phyloP scores from a whole-genome alignment of 2,888 invertebrate genomes.

The Ephialtes manifestator region DNA sequence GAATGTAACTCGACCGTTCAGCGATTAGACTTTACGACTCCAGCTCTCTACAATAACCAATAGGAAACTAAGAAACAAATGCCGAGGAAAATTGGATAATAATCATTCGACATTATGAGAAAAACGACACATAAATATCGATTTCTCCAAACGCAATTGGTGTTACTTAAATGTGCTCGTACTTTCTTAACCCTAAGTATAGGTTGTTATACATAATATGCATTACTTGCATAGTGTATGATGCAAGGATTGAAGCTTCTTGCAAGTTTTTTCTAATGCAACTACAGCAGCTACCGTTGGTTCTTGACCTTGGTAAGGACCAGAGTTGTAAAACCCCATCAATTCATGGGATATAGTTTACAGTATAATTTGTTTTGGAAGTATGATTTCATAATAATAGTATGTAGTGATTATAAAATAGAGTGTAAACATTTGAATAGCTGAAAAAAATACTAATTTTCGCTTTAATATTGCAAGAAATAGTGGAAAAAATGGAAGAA shows the following conservation, averaged over 20 bases:
- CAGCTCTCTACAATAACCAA: background rate
- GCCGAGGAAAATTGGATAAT: constrained; percentile 32
- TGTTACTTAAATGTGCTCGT: background rate
- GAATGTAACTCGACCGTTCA: background rate
- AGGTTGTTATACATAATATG: constrained; percentile 37
- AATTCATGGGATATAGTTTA: too few relatives aligned
- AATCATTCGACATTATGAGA: constrained; percentile 18
- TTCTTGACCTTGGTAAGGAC: too few relatives aligned
- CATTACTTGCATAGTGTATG: constrained; percentile 39
- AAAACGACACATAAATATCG: constrained; percentile 27
- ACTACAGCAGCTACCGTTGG: background rate
- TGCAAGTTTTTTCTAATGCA: constrained; percentile 27
- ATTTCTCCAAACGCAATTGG: constrained; percentile 28
- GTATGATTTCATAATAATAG: too few relatives aligned
- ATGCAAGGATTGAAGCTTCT: constrained; percentile 44
- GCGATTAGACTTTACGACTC: constrained; percentile 28
- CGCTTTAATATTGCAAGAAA: too few relatives aligned
- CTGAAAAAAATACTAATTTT: too few relatives aligned
- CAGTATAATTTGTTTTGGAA: too few relatives aligned
- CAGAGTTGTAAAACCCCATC: too few relatives aligned
- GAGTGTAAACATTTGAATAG: too few relatives aligned
- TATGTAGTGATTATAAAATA: too few relatives aligned
- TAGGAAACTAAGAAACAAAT: constrained; percentile 37
- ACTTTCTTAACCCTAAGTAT: constrained; percentile 13
- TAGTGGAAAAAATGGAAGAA: too few relatives aligned